Evolutionary conservation across 1,140 invertebrate species (phyloP), one percentile per base, ranked within the genome.

Genomic region (Aleiodes sp.): DNA sequence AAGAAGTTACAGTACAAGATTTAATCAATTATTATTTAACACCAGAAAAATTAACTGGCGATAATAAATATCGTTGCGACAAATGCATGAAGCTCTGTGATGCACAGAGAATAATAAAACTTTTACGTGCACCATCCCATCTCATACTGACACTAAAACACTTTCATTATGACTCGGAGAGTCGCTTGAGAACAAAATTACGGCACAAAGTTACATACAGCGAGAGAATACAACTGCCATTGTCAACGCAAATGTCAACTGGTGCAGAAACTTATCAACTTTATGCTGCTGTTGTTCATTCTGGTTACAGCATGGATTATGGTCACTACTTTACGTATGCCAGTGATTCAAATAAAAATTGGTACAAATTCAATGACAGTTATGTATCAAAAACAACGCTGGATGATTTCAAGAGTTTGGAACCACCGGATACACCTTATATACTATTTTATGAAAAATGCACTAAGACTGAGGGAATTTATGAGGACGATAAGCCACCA

Each of bases 311-410:
- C 39, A 90, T 94, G 72, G 93, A 96, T 77, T 92, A 92, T 4
- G 94, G 94, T 0, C 94, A 96, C 80, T 96, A 96, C 79, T 95
- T 94, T 76, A 94, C 93, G 0, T 91, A 94, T 73, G 93, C 92
- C 0, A 88, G 91, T 28, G 91, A 93, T 77, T 82, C 84, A 2
- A 86, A 88, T 19, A 85, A 90, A 1, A 87, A 87, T 70, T 96
- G 94, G 94, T 94, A 91, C 78, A 89, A 92, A 71, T 95, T 94
- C 76, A 95, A 96, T 76, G 94, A 96, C 72, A 91, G 89, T 62
- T 83, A 87, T 2, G 93, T 96, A 0, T 89, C 89, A 0, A 82
- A 82, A 19, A 88, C 90, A 0, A 88, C 88, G 1, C 88, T 91
- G 16, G 82, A 87, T 0, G 88, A 91, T 9, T 88, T 95, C 60